These are phyloP conservation scores for Merluccius polli DNA, from an alignment of 2,797 vertebrate genomes.

Conservation along the genomic window DNA sequence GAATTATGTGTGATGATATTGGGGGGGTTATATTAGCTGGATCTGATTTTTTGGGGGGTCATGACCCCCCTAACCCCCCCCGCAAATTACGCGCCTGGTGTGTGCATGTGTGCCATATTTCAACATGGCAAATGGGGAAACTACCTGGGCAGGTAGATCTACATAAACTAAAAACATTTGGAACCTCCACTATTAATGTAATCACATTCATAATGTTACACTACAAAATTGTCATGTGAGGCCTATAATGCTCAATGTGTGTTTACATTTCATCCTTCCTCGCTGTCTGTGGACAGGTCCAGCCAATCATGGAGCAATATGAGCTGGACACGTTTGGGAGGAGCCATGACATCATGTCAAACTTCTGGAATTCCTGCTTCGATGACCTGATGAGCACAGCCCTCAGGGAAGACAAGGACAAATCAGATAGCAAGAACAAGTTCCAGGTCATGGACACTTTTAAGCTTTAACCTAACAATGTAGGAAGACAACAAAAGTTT, in stretches of 20 bases:
- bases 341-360: conserved; percentile 95
- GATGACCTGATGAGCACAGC: conserved; percentile 92
- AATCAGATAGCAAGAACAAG: conserved; percentile 72
- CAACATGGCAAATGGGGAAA: background rate
- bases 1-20: too few relatives aligned
- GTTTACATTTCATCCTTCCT: background rate
- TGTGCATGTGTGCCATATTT: background rate
- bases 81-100: too few relatives aligned
- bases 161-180: too few relatives aligned
- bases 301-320: conserved; percentile 88
- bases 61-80: too few relatives aligned
- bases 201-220: background rate
- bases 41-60: too few relatives aligned
- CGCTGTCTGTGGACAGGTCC: conserved; percentile 73
- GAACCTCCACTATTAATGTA: background rate
- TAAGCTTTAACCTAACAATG: background rate
- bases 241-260: background rate
- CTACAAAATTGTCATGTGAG: background rate
- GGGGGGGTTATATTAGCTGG: too few relatives aligned
- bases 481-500: background rate
- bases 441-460: conserved; percentile 79
- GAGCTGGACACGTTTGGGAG: conserved; percentile 90
- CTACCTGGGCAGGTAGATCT: too few relatives aligned
- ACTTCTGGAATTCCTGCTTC: conserved; percentile 97
- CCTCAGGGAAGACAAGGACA: conserved; percentile 77